Evolutionary conservation across 2,113 vertebrate species (phyloP).

Genomic region (Brachypodius melanocephalos): DNA sequence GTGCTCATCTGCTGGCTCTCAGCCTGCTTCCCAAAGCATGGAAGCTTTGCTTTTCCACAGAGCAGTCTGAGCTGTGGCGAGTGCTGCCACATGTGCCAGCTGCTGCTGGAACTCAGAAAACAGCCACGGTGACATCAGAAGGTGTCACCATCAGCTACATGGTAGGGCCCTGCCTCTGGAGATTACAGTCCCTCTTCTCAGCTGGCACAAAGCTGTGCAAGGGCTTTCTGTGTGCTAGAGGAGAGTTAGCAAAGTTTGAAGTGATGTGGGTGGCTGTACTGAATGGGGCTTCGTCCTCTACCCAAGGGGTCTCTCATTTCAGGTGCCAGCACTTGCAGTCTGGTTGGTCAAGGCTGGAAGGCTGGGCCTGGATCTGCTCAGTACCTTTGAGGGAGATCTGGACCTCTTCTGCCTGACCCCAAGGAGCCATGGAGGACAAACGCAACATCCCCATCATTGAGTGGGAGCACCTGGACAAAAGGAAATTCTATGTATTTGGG

Average conservation of each 20-base stretch:
- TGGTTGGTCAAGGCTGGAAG: background rate
- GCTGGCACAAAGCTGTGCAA: background rate
- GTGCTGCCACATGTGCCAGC: background rate
- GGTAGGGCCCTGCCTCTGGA: background rate
- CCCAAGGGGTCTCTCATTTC: background rate
- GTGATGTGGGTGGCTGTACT: background rate
- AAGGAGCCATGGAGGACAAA: slow-evolving; percentile 76
- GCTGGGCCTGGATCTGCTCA: background rate
- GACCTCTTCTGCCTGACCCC: background rate
- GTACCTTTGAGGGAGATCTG: background rate
- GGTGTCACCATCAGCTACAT: background rate
- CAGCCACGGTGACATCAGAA: background rate
- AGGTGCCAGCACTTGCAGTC: background rate
- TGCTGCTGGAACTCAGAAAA: background rate
- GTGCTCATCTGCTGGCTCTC: background rate
- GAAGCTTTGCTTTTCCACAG: background rate
- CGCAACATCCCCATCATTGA: slow-evolving; percentile 94
- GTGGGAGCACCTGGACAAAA: slow-evolving; percentile 98
- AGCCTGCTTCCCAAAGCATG: background rate
- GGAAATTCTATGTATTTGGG: slow-evolving; percentile 92
- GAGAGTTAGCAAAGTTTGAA: background rate
- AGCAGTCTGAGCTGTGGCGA: background rate
- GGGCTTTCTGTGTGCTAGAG: background rate
- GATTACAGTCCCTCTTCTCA: background rate
- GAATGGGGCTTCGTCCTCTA: fast-evolving